phyloP scores from a whole-genome alignment of 2,113 vertebrate species.

The Embiotoca jacksoni region DNA sequence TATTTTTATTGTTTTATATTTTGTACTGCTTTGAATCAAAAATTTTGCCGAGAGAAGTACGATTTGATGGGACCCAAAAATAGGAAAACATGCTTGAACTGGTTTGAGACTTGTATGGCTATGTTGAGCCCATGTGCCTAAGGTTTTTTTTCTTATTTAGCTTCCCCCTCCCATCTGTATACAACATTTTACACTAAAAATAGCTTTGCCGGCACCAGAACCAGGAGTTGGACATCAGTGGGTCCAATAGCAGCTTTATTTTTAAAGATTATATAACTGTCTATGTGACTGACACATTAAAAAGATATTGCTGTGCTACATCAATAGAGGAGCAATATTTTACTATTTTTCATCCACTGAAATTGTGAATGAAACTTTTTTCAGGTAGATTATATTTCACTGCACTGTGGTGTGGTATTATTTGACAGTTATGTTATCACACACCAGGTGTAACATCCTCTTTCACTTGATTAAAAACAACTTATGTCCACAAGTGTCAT shows the following conservation, averaged over 20 bases:
- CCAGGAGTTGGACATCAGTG: conserved; percentile 48
- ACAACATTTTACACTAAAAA: conserved; percentile 72
- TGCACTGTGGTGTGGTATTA: not conserved
- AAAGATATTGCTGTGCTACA: not conserved
- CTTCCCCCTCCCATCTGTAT: conserved; percentile 46
- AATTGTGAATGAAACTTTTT: not conserved
- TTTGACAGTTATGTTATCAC: not conserved
- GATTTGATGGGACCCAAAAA: conserved; percentile 6
- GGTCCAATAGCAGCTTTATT: conserved; percentile 49
- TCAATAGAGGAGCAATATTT: not conserved
- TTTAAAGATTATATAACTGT: conserved; percentile 40
- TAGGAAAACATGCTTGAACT: conserved; percentile 11
- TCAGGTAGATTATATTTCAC: not conserved
- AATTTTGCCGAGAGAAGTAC: not conserved
- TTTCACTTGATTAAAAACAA: conserved; percentile 16
- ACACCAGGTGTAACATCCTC: not conserved
- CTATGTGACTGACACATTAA: not conserved
- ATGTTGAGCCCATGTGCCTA: conserved; percentile 31
- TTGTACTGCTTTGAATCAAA: too few species aligned
- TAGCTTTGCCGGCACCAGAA: conserved; percentile 56
- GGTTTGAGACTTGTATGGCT: conserved; percentile 23
- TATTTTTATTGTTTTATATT: too few species aligned
- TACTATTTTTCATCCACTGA: not conserved
- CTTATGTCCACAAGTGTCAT: conserved; percentile 16
- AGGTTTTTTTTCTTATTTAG: conserved; percentile 29